Base-by-base conservation (phyloP, 2,797 vertebrate genomes). In the Scomberomorus guttatus region DNA sequence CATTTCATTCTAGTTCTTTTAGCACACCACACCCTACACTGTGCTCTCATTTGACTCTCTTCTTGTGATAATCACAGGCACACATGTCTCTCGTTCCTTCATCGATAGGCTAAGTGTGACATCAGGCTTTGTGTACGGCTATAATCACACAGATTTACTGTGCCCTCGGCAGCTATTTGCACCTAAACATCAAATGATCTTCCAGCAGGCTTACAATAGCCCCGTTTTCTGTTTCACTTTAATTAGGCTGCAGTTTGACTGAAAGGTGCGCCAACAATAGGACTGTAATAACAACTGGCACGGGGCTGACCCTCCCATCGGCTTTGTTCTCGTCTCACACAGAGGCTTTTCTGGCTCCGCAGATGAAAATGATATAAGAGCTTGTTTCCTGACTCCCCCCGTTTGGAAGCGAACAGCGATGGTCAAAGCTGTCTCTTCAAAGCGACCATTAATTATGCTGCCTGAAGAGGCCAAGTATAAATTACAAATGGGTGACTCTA, bases 161-260 rank as follows among this genome's bases (percentile, higher is more conserved):
- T 61, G 29, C 72, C 56, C 63, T 68, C 11, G 1, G 72, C 61
- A 72, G 68, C 75, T 58, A 57, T 83, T 80, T 77, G 27, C 74
- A 77, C 55, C 63, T 81, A 61, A 84, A 55, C 75, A 81, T 64
- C 77, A 81, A 85, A 85, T 82, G 58, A 85, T 77, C 62, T 54
- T 72, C 58, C 8, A 5, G 29, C 55, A 24, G 64, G 72, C 81
- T 82, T 32, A 83, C 77, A 84, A 77, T 58, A 58, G 72, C 77
- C 66, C 58, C 24, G 64, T 83, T 79, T 89, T 88, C 58, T 55
- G 34, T 89, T 85, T 81, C 81, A 81, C 80, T 88, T 89, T 87
- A 90, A 93, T 91, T 89, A 86, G 70, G 69, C 61, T 77, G 48
- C 82, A 82, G 80, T 89, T 89, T 86, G 84, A 85, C 75, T 76